Evolutionary conservation across 2,113 vertebrate species (phyloP).

Genomic region (Cryptotis parvus): DNA sequence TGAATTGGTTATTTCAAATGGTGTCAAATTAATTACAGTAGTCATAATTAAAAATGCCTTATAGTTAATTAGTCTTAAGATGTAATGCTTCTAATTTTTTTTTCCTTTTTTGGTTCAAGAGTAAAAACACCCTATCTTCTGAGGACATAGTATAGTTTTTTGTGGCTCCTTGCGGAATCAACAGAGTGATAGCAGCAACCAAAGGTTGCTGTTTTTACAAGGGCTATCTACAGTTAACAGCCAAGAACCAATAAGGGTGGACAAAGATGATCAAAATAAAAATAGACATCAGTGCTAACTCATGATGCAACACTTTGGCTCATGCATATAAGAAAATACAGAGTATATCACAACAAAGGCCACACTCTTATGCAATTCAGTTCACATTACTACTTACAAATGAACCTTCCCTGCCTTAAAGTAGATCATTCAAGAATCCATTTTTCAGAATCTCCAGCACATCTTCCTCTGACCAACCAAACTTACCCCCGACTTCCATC

Average conservation of each 20-base stretch:
- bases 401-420: constrained; percentile 81
- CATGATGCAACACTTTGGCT: constrained; percentile 88
- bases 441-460: constrained; percentile 85
- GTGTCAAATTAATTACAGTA: constrained; percentile 90
- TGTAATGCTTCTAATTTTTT: constrained; percentile 83
- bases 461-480: constrained; percentile 75
- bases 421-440: constrained; percentile 81
- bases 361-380: constrained; percentile 90
- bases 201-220: constrained; percentile 88
- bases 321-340: constrained; percentile 93
- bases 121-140: constrained; percentile 87
- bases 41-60: constrained; percentile 87
- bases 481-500: constrained; percentile 75
- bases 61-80: constrained; percentile 87
- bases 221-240: constrained; percentile 89
- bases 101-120: constrained; percentile 89
- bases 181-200: constrained; percentile 86
- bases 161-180: constrained; percentile 84
- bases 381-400: constrained; percentile 90
- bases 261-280: constrained; percentile 88
- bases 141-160: constrained; percentile 85
- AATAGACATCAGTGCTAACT: constrained; percentile 87
- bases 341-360: constrained; percentile 92
- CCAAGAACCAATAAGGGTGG: constrained; percentile 86
- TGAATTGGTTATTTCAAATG: constrained; percentile 87